Conservation (phyloP, 2,113 vertebrate genomes). For the Atherinomorus stipes region DNA sequence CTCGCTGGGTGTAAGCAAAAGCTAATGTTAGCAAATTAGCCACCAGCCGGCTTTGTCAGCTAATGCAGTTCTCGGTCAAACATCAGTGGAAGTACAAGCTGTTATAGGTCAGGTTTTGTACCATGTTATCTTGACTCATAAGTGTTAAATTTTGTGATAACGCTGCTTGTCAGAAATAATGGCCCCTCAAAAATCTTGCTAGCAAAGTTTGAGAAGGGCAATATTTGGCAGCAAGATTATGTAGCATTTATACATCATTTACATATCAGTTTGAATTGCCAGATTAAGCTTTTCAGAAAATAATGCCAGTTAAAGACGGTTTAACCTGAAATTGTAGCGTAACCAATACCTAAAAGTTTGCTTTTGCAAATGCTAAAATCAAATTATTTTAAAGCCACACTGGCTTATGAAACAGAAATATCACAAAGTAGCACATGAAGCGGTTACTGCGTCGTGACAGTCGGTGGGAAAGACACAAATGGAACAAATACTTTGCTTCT, state of each 20-base stretch:
- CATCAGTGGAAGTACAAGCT: not conserved
- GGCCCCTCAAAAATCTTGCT: not conserved
- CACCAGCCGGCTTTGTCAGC: conserved; percentile 14
- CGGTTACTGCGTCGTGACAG: too few relatives aligned
- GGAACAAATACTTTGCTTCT: not conserved
- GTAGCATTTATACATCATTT: too few relatives aligned
- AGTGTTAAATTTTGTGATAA: not conserved
- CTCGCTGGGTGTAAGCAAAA: not conserved
- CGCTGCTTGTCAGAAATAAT: not conserved
- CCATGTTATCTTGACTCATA: not conserved
- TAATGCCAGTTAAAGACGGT: too few relatives aligned
- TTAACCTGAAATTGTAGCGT: too few relatives aligned
- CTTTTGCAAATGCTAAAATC: not conserved
- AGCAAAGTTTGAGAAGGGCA: not conserved
- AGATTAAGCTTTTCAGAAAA: too few relatives aligned
- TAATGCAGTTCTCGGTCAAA: not conserved
- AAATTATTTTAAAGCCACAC: not conserved
- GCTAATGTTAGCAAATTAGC: conserved; percentile 72
- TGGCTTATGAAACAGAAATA: conserved; percentile 25
- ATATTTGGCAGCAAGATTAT: too few relatives aligned
- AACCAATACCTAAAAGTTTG: too few relatives aligned
- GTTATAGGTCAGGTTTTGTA: not conserved
- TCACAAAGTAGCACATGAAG: not conserved
- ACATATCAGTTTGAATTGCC: not conserved
- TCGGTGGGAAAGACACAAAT: not conserved